Conservation (phyloP, 1,140 invertebrate species). For the Idris sp. region DNA sequence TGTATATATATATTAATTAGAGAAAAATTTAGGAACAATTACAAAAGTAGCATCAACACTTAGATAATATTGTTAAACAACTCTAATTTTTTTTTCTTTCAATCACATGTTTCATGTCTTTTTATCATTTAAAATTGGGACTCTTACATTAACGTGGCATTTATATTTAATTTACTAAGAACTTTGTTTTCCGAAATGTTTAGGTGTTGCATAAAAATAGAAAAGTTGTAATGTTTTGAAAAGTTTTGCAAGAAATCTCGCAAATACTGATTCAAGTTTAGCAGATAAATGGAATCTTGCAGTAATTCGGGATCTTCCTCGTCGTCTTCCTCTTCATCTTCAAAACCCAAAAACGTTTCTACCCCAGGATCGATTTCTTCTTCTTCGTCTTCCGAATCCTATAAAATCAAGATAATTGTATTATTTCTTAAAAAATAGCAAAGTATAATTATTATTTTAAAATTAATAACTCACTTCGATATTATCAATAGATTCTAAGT, state of each 20-base stretch:
- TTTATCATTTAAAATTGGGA: constrained; percentile 14
- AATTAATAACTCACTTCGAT: no score
- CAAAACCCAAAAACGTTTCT: constrained; percentile 28
- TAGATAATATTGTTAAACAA: constrained; percentile 42
- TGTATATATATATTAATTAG: constrained; percentile 1
- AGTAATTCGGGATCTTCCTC: constrained; percentile 79
- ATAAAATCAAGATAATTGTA: no score
- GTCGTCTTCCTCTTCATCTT: constrained; percentile 74
- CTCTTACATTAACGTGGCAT: constrained; percentile 60
- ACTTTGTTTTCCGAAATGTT: constrained; percentile 77
- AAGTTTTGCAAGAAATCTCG: constrained; percentile 82
- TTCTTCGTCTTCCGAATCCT: constrained; percentile 71
- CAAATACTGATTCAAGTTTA: constrained; percentile 81
- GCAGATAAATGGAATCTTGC: constrained; percentile 81
- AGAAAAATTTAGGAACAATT: constrained; percentile 35
- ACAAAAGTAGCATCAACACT: constrained; percentile 32
- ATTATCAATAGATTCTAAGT: constrained; percentile 71
- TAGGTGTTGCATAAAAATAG: constrained; percentile 80
- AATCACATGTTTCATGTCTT: constrained; percentile 32
- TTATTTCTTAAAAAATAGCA: no score
- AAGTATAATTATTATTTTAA: no score
- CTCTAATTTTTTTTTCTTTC: no score
- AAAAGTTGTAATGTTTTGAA: constrained; percentile 80
- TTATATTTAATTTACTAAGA: constrained; percentile 72
- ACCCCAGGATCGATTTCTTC: constrained; percentile 67